Evolutionary conservation across 2,113 vertebrate species (phyloP).

Genomic region (Gopherus evgoodei): DNA sequence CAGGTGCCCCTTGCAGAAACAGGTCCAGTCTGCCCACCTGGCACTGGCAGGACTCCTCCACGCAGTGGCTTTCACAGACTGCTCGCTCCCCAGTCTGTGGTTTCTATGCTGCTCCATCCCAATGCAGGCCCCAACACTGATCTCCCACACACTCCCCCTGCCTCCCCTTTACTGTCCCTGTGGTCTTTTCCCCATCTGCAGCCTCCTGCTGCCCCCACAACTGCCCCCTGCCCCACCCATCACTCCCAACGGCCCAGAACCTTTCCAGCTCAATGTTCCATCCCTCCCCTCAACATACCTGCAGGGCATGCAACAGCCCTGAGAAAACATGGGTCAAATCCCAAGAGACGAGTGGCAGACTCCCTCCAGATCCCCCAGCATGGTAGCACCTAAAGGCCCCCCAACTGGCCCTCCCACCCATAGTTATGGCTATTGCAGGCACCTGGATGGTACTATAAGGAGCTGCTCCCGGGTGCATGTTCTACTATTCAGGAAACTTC

Average conservation of each 20-base stretch:
- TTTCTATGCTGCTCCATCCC: background rate
- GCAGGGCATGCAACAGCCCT: background rate
- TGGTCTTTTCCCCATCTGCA: background rate
- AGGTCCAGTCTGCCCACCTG: too few relatives aligned
- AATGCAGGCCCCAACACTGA: background rate
- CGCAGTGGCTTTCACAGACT: background rate
- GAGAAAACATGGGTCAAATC: background rate
- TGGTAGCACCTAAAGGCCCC: too few relatives aligned
- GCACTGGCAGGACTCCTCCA: background rate
- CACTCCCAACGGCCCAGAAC: background rate
- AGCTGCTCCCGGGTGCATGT: background rate
- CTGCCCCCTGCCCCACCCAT: background rate
- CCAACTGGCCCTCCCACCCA: too few relatives aligned
- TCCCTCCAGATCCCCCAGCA: background rate
- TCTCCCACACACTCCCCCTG: background rate
- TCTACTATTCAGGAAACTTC: too few relatives aligned
- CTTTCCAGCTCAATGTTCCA: background rate
- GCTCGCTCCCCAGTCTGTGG: background rate
- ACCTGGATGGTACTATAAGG: background rate
- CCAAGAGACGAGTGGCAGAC: background rate
- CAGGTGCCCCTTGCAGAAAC: background rate
- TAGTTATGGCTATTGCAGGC: background rate
- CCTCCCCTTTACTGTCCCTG: background rate
- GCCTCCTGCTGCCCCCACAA: too few relatives aligned
- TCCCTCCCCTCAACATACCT: background rate